A percentile compares a stretch with the other conserved stretches of the same genome.
Conservation (phyloP, 2,797 vertebrate species). For the Anableps anableps region DNA sequence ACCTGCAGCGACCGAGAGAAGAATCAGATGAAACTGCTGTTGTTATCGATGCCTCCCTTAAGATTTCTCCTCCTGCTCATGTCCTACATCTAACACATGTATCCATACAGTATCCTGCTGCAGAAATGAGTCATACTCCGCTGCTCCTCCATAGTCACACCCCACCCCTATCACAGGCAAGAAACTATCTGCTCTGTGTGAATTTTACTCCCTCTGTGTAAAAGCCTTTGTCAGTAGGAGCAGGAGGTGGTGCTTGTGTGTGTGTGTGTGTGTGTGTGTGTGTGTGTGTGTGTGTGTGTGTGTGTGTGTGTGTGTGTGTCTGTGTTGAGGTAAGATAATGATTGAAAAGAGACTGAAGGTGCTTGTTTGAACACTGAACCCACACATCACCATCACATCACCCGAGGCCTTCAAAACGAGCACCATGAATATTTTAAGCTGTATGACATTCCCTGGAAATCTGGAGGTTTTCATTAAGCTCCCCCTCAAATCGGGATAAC, state of each 20-base stretch:
- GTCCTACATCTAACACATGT: constrained; percentile 64
- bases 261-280: constrained; percentile 8
- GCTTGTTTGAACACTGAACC: constrained; percentile 49
- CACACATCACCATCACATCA: constrained; percentile 60
- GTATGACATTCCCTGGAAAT: constrained; percentile 75
- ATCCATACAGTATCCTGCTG: constrained; percentile 78
- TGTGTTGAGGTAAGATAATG: constrained; percentile 38
- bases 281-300: background rate
- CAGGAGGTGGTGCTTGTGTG: constrained; percentile 11
- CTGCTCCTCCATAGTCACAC: constrained; percentile 76
- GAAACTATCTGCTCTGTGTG: constrained; percentile 65
- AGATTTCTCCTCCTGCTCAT: constrained; percentile 31
- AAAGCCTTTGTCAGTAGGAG: constrained; percentile 50
- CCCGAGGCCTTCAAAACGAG: constrained; percentile 69
- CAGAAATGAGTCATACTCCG: constrained; percentile 84
- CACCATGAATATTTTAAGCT: constrained; percentile 78
- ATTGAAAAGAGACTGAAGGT: constrained; percentile 53
- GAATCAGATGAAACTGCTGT: constrained; percentile 14
- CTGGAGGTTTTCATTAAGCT: constrained; percentile 74
- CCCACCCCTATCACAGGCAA: constrained; percentile 73
- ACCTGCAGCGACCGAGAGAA: constrained; percentile 9
- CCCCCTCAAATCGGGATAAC: constrained; percentile 67
- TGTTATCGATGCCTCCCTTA: constrained; percentile 17
- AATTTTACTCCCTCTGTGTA: constrained; percentile 57
- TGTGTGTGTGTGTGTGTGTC: background rate